Percentiles rank a stretch among this genome's conserved stretches.
Evolutionary conservation across 2,888 invertebrate species (phyloP).

Genomic region (Rutpela maculata): DNA sequence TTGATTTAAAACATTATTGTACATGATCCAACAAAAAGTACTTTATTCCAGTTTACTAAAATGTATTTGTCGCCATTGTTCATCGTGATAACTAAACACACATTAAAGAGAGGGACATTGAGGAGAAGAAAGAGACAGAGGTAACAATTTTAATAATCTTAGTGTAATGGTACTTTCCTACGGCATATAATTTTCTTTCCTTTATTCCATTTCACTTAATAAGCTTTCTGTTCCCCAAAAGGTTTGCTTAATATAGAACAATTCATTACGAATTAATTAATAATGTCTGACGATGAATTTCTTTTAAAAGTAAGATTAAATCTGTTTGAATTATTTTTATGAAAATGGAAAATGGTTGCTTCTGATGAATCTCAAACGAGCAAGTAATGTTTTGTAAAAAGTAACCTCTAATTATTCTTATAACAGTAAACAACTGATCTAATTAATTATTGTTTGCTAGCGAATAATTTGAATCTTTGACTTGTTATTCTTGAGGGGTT

Average conservation of each 20-base stretch:
- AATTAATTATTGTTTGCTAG: background rate
- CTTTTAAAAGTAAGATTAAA: slow-evolving; percentile 13
- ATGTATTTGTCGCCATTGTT: background rate
- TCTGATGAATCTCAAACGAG: background rate
- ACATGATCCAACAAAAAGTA: too few species aligned
- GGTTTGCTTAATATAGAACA: slow-evolving; percentile 12
- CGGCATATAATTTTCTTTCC: background rate
- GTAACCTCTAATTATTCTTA: background rate
- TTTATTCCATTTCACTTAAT: background rate
- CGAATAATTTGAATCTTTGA: background rate
- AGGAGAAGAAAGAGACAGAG: too few species aligned
- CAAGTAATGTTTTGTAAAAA: background rate
- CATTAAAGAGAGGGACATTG: background rate
- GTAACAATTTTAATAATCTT: background rate
- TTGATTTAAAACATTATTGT: too few species aligned
- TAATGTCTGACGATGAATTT: slow-evolving; percentile 17
- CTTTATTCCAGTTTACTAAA: too few species aligned
- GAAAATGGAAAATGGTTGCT: background rate
- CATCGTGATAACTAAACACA: background rate
- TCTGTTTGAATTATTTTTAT: background rate
- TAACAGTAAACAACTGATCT: background rate
- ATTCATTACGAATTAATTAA: slow-evolving; percentile 23
- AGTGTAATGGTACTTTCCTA: slow-evolving; percentile 3
- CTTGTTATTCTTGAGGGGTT: too few species aligned
- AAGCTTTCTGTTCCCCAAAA: slow-evolving; percentile 3